phyloP scores from a whole-genome alignment of 2,113 vertebrate genomes.

The Rhagologus leucostigma region DNA sequence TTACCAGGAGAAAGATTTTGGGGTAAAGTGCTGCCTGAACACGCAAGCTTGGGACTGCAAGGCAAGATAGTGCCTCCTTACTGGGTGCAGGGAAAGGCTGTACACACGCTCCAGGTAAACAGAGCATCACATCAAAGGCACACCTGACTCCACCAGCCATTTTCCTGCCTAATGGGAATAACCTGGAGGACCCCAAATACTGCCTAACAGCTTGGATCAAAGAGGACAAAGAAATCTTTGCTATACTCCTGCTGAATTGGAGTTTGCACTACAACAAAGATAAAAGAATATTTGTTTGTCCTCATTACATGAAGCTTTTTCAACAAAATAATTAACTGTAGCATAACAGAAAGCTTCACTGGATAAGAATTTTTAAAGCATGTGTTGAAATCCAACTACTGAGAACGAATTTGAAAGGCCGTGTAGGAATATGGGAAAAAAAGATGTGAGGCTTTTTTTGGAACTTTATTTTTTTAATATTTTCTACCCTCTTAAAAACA shows the following conservation, averaged over 20 bases:
- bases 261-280: not conserved
- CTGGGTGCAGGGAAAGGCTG: not conserved
- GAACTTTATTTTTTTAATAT: conserved; percentile 27
- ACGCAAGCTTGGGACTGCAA: not conserved
- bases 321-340: conserved; percentile 48
- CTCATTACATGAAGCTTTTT: conserved; percentile 21
- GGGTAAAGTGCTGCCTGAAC: not conserved
- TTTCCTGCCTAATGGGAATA: conserved; percentile 25
- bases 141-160: not conserved
- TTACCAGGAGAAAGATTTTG: not conserved
- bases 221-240: not conserved
- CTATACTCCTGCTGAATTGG: not conserved
- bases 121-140: not conserved
- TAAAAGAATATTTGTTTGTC: conserved; percentile 48
- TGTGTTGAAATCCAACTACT: conserved; percentile 10
- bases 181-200: conserved; percentile 13
- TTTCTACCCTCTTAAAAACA: conserved; percentile 56
- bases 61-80: not conserved
- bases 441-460: not conserved
- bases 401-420: conserved; percentile 39
- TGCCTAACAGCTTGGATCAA: conserved; percentile 42
- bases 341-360: conserved; percentile 3
- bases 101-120: accelerated
- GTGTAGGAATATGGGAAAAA: not conserved
- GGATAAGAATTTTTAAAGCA: not conserved